Percentiles rank a stretch among this genome's conserved stretches.
Conservation (phyloP, 2,113 vertebrate genomes). For the Scomber scombrus region DNA sequence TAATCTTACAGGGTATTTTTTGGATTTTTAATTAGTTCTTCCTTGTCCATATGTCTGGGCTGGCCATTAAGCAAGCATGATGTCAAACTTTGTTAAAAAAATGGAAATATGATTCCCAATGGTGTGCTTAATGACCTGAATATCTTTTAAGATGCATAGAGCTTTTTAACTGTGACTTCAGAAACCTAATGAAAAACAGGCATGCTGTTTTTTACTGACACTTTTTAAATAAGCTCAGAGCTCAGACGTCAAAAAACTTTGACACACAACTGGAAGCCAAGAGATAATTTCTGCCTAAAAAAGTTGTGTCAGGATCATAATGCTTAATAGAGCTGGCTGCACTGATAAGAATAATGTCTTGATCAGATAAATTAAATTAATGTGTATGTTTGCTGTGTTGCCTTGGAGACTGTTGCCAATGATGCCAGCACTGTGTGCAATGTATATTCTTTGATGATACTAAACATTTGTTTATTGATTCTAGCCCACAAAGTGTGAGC, state of each 20-base stretch:
- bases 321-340: neutral
- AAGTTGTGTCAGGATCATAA: neutral
- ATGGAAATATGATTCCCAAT: slow-evolving; percentile 32
- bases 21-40: slow-evolving; percentile 52
- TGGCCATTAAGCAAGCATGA: slow-evolving; percentile 35
- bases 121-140: slow-evolving; percentile 48
- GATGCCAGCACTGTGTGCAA: slow-evolving; percentile 5
- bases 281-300: neutral
- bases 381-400: slow-evolving; percentile 11
- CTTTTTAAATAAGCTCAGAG: neutral
- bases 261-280: neutral
- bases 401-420: neutral
- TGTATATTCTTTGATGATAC: slow-evolving; percentile 26
- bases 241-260: neutral
- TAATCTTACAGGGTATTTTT: slow-evolving; percentile 20
- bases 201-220: slow-evolving; percentile 20
- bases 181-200: slow-evolving; percentile 26
- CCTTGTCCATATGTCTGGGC: slow-evolving; percentile 31
- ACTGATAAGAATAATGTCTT: slow-evolving; percentile 2
- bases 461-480: slow-evolving; percentile 61
- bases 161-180: slow-evolving; percentile 2
- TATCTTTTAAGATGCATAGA: slow-evolving; percentile 3
- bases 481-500: slow-evolving; percentile 30
- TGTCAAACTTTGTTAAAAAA: slow-evolving; percentile 38
- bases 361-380: neutral